Base-by-base conservation (phyloP, 2,797 vertebrate genomes). In the Melanotaenia parkinsoni region DNA sequence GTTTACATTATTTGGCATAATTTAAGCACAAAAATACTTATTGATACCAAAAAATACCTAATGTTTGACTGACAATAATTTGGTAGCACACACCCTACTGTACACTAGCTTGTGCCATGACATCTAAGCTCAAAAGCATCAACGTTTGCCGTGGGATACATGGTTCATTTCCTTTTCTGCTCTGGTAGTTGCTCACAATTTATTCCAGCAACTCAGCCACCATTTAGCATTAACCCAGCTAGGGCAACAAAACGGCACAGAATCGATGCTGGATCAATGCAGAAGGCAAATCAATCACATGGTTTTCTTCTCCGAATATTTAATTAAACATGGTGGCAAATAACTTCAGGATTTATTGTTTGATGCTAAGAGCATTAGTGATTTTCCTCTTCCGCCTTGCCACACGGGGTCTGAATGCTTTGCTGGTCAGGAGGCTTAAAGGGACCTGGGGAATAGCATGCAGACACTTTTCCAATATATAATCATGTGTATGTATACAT, bases 231-330 rank as follows among this genome's bases (percentile, higher is more conserved):
- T 93, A 94, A 93, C 92, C 93, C 95, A 95, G 93, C 93, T 89
- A 95, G 94, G 93, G 91, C 91, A 93, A 94, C 94, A 91, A 93
- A 94, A 95, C 90, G 89, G 79, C 70, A 80, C 82, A 83, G 87
- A 93, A 95, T 98, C 95, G 69, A 96, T 97, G 93, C 40, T 82
- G 86, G 95, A 96, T 97, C 96, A 93, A 97, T 95, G 90, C 67
- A 37, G 91, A 88, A 94, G 94, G 93, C 86, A 70, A 96, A 97
- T 97, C 96, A 95, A 97, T 97, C 95, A 94, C 88, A 83, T 89
- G 94, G 95, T 95, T 97, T 96, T 96, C 95, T 97, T 96, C 94
- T 93, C 89, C 92, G 96, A 96, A 96, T 96, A 96, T 96, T 96
- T 97, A 96, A 96, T 97, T 96, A 96, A 96, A 96, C 94, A 95